These are phyloP conservation scores for Lutjanus campechanus DNA, from an alignment of 2,797 vertebrate species.

Conservation along the genomic window DNA sequence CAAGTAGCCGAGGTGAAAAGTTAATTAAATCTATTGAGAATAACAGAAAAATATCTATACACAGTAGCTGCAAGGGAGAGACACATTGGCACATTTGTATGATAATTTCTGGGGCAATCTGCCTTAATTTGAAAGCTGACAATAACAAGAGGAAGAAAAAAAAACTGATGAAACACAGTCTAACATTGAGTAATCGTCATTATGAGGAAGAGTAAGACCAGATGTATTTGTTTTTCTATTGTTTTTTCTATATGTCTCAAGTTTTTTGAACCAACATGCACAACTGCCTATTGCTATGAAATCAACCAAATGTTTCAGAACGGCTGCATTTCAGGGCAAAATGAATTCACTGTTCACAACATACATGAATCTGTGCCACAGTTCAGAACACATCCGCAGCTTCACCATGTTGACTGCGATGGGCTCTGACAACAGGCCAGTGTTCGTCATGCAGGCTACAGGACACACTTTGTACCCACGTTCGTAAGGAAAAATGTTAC, in stretches of 20 bases:
- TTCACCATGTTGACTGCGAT: neutral
- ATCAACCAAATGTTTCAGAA: neutral
- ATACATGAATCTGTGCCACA: neutral
- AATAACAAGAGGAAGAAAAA: neutral
- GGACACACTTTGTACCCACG: neutral
- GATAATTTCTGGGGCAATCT: neutral
- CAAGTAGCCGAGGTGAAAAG: constrained; percentile 25
- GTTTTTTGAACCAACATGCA: too few species aligned
- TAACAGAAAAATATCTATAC: constrained; percentile 22
- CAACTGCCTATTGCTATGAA: too few species aligned
- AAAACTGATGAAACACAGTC: neutral
- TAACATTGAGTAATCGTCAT: too few species aligned
- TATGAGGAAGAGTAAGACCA: neutral
- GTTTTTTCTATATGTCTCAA: too few species aligned
- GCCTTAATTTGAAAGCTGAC: constrained; percentile 1
- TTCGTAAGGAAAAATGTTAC: neutral
- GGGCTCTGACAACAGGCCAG: neutral
- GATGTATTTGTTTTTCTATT: too few species aligned
- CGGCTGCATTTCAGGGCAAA: neutral
- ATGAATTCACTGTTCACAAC: neutral
- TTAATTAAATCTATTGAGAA: constrained; percentile 44
- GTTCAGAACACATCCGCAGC: neutral
- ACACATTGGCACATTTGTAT: neutral
- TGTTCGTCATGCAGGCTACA: neutral
- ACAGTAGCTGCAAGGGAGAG: neutral